A percentile compares a stretch with the other conserved stretches of the same genome.
phyloP scores from a whole-genome alignment of 1,140 invertebrate genomes.

The Habropoda laboriosa region DNA sequence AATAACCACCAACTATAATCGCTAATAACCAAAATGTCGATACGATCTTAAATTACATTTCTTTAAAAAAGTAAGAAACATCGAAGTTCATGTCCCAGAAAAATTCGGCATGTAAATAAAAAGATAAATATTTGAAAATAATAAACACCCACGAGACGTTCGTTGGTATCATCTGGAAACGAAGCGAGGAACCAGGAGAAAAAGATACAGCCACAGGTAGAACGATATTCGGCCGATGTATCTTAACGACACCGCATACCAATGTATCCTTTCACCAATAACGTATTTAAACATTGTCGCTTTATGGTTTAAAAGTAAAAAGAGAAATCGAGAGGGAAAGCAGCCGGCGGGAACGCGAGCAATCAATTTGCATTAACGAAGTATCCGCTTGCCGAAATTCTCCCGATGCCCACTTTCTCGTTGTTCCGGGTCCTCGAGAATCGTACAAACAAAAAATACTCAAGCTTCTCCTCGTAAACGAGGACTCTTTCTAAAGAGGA shows the following conservation, averaged over 20 bases:
- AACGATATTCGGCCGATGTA: slow-evolving; percentile 36
- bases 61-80: too few species aligned
- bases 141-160: too few species aligned
- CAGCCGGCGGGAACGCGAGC: slow-evolving; percentile 16
- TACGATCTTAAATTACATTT: too few species aligned
- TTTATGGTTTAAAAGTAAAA: slow-evolving; percentile 56
- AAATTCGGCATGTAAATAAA: too few species aligned
- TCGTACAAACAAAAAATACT: too few species aligned
- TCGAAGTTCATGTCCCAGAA: too few species aligned
- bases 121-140: too few species aligned
- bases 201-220: background rate
- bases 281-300: slow-evolving; percentile 63
- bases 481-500: too few species aligned
- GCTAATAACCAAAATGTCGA: too few species aligned
- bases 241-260: slow-evolving; percentile 35
- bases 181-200: too few species aligned
- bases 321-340: slow-evolving; percentile 68
- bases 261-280: slow-evolving; percentile 62
- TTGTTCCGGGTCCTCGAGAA: background rate
- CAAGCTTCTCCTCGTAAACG: too few species aligned
- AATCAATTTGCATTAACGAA: slow-evolving; percentile 50
- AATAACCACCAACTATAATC: too few species aligned
- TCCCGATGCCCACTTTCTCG: slow-evolving; percentile 16
- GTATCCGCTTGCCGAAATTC: slow-evolving; percentile 14
- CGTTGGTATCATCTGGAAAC: background rate